Evolutionary conservation across 1,140 invertebrate genomes (phyloP).

Genomic region (Scaptomyza hsui): DNA sequence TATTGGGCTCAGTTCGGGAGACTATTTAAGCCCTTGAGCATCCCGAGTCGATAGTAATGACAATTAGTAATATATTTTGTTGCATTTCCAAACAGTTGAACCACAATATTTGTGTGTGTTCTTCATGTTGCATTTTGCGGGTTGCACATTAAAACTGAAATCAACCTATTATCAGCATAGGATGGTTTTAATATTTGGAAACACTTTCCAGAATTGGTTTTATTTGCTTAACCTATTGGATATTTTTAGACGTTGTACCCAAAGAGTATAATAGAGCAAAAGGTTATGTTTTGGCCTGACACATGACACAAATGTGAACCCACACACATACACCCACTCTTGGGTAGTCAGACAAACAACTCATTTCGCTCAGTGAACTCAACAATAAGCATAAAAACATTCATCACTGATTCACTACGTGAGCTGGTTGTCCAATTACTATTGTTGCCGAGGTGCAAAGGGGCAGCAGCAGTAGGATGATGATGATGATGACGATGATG

Average conservation of each 20-base stretch:
- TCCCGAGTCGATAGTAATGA: slow-evolving; percentile 25
- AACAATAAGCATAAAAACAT: slow-evolving; percentile 82
- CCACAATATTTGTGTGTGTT: slow-evolving; percentile 11
- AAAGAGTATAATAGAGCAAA: no score
- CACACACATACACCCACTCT: slow-evolving; percentile 16
- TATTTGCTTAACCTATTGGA: no score
- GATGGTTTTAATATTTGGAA: no score
- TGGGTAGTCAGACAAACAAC: slow-evolving; percentile 68
- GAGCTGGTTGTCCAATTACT: slow-evolving; percentile 71
- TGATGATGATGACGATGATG: slow-evolving; percentile 54
- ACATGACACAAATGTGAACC: slow-evolving; percentile 28
- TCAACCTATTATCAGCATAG: no score
- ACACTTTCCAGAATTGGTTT: background rate
- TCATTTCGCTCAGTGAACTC: slow-evolving; percentile 81
- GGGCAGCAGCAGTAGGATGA: slow-evolving; percentile 8
- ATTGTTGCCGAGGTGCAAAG: slow-evolving; percentile 55
- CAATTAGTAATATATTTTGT: slow-evolving; percentile 37
- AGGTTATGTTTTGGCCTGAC: slow-evolving; percentile 26
- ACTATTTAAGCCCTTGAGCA: slow-evolving; percentile 17
- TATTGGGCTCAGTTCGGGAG: slow-evolving; percentile 3
- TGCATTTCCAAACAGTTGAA: slow-evolving; percentile 10
- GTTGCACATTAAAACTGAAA: no score
- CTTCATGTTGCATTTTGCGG: background rate
- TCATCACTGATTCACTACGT: slow-evolving; percentile 81
- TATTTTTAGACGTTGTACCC: no score